Conservation (phyloP, 2,888 invertebrate species). For the Lithosia quadra region DNA sequence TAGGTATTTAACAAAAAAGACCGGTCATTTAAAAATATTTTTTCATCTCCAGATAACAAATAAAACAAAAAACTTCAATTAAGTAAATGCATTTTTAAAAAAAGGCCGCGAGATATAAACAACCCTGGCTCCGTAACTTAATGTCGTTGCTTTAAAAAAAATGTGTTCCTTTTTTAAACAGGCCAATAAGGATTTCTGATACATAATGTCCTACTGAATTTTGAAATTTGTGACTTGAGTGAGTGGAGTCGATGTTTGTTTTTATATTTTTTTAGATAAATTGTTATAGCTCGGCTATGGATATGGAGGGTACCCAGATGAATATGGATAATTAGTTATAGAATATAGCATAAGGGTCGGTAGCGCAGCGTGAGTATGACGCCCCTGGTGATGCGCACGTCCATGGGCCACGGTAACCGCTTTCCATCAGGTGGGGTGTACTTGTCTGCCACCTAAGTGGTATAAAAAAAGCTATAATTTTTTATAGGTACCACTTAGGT, state of each 20-base stretch:
- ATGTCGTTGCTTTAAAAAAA: conserved; percentile 56
- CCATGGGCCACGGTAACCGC: too few relatives aligned
- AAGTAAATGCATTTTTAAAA: conserved; percentile 56
- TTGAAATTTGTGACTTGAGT: conserved; percentile 70
- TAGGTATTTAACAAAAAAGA: conserved; percentile 28
- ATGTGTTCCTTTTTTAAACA: conserved; percentile 70
- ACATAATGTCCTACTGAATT: conserved; percentile 80
- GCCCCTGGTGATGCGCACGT: too few relatives aligned
- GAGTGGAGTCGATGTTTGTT: conserved; percentile 39
- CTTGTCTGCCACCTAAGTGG: too few relatives aligned
- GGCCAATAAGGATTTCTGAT: conserved; percentile 80
- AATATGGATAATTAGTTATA: too few relatives aligned
- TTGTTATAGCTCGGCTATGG: neutral
- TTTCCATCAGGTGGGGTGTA: too few relatives aligned
- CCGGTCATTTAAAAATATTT: conserved; percentile 28
- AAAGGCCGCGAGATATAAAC: conserved; percentile 55
- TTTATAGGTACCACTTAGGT: too few relatives aligned
- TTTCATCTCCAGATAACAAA: conserved; percentile 28
- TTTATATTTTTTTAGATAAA: conserved; percentile 17
- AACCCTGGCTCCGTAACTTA: conserved; percentile 55
- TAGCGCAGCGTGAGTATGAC: too few relatives aligned
- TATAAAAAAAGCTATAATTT: too few relatives aligned
- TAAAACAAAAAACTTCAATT: conserved; percentile 44
- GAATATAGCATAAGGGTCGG: too few relatives aligned
- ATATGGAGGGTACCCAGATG: too few relatives aligned